Evolutionary conservation across 2,797 vertebrate species (phyloP).

Genomic region (Melanitta fusca): DNA sequence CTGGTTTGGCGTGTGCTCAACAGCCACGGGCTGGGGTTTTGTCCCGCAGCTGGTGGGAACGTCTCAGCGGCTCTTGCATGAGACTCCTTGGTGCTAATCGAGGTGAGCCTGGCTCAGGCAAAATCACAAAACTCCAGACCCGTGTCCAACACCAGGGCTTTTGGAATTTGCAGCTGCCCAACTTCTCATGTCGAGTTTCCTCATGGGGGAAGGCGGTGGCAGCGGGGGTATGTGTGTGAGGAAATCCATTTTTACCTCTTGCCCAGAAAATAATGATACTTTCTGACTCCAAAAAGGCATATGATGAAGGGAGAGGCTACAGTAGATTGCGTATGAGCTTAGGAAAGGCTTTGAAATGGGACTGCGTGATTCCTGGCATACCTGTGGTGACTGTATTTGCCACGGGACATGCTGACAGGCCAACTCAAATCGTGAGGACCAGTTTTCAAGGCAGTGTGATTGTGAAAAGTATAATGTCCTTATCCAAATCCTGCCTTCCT

Average conservation of each 20-base stretch:
- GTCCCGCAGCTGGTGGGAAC: neutral
- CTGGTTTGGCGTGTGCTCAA: neutral
- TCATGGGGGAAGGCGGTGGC: neutral
- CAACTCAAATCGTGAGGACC: neutral
- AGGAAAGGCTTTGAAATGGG: neutral
- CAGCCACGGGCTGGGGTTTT: neutral
- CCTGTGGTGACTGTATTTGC: neutral
- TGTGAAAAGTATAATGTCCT: neutral
- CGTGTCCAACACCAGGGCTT: neutral
- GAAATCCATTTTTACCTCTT: constrained; percentile 8
- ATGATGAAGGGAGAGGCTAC: neutral
- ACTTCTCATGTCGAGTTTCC: neutral
- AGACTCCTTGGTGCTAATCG: neutral
- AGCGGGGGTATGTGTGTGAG: neutral
- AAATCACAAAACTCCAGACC: neutral
- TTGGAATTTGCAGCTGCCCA: constrained; percentile 48
- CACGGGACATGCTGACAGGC: neutral
- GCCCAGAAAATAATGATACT: neutral
- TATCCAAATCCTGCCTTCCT: neutral
- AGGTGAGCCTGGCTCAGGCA: neutral
- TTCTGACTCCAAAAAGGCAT: neutral
- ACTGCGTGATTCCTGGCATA: neutral
- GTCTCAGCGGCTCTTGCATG: neutral
- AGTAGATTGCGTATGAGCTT: neutral
- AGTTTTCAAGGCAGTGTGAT: neutral